phyloP scores from a whole-genome alignment of 2,797 vertebrate genomes.

The Mormyrus hasselquistii region DNA sequence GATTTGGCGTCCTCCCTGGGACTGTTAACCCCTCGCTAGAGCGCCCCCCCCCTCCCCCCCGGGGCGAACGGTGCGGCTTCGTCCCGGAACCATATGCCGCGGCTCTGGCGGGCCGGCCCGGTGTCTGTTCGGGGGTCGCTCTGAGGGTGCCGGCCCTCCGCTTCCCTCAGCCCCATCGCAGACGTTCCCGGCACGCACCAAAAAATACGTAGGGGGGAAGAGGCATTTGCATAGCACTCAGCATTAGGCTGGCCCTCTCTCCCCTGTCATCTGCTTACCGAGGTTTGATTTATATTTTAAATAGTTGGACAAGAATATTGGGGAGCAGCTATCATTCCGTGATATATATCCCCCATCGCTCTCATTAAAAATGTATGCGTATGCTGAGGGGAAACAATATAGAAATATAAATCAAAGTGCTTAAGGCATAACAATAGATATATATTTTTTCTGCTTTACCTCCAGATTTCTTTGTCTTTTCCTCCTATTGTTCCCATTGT shows the following conservation, averaged over 20 bases:
- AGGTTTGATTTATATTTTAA: slow-evolving; percentile 66
- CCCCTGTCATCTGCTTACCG: slow-evolving; percentile 33
- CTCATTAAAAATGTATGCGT: slow-evolving; percentile 74
- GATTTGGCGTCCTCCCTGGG: neutral
- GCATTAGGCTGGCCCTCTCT: slow-evolving; percentile 26
- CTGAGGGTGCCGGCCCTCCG: neutral
- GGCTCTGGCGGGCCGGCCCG: neutral
- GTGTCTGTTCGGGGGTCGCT: neutral
- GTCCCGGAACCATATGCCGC: neutral
- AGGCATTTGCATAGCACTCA: slow-evolving; percentile 16
- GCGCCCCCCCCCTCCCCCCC: neutral
- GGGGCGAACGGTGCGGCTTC: neutral
- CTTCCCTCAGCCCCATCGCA: neutral
- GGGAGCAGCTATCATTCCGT: slow-evolving; percentile 67
- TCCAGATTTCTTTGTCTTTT: slow-evolving; percentile 25
- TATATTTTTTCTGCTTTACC: slow-evolving; percentile 14
- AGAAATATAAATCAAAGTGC: slow-evolving; percentile 73
- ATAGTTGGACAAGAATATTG: slow-evolving; percentile 62
- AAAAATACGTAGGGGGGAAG: neutral
- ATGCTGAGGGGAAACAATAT: slow-evolving; percentile 70
- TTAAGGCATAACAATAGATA: slow-evolving; percentile 59
- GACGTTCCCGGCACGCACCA: neutral
- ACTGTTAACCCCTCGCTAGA: slow-evolving; percentile 12
- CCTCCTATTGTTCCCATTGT: slow-evolving; percentile 21
- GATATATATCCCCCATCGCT: slow-evolving; percentile 65